Base-by-base conservation (phyloP, 2,797 vertebrate genomes). In the Malacoraja senta region DNA sequence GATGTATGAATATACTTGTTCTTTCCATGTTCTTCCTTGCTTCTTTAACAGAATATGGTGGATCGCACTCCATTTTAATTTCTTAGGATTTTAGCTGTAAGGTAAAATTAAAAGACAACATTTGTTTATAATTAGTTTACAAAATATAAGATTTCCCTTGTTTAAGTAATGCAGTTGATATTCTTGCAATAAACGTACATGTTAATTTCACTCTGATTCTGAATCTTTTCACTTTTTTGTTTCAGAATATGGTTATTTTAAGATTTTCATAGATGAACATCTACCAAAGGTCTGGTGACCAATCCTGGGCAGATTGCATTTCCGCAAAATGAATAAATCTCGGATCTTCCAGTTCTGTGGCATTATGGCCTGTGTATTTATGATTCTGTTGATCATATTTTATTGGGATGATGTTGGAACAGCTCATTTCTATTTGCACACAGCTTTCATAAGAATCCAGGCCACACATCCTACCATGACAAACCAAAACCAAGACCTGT, bases 331-430 rank as follows among this genome's bases (percentile, higher is more conserved):
- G 99, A 97, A 97, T 95, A 98, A 97, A 94, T 97, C 98, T 0
- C 97, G 97, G 94, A 97, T 98, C 93, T 97, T 99, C 94, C 98
- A 97, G 94, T 96, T 99, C 93, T 98, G 98, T 93, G 96, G 99
- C 94, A 97, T 97, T 92, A 95, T 99, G 94, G 97, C 98, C 90
- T 98, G 98, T 0, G 95, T 97, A 93, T 97, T 99, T 95, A 99
- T 98, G 98, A 97, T 99, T 94, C 97, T 99, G 7, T 95, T 99
- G 93, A 99, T 99, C 94, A 99, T 99, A 58, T 97, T 98, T 81
- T 99, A 99, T 95, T 99, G 98, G 98, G 98, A 99, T 94, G 98
- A 98, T 0, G 98, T 99, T 17, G 98, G 98, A 17, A 97, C 97
- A 0, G 96, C 98, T 1, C 97, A 98, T 94, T 97, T 98, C 94